A percentile compares a stretch with the other conserved stretches of the same genome.
phyloP scores from a whole-genome alignment of 2,113 vertebrate species.

The Megaptera novaeangliae region DNA sequence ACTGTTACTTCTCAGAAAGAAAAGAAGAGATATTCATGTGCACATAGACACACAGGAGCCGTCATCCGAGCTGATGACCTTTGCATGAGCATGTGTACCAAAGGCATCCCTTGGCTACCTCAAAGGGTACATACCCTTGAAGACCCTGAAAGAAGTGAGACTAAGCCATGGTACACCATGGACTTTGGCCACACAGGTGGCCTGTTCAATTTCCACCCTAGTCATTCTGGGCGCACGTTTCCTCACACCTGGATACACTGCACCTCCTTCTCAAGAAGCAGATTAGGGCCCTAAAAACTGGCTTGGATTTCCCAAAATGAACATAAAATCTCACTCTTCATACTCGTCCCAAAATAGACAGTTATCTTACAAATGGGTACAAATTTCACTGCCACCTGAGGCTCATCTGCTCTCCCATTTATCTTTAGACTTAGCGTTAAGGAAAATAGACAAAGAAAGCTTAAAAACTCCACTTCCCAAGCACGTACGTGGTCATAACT shows the following conservation, averaged over 20 bases:
- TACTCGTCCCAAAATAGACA: too few species aligned
- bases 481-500: too few species aligned
- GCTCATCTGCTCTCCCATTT: not conserved
- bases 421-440: not conserved
- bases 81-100: fast-evolving
- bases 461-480: not conserved
- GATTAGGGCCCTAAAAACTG: not conserved
- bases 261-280: not conserved
- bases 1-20: not conserved
- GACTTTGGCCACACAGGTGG: fast-evolving
- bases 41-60: fast-evolving
- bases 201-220: not conserved
- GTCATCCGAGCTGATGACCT: fast-evolving
- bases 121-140: not conserved
- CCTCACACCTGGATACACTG: not conserved
- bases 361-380: too few species aligned
- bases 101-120: not conserved
- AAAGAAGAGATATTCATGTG: too few species aligned
- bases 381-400: too few species aligned
- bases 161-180: fast-evolving
- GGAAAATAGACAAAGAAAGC: not conserved
- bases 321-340: not conserved
- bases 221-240: not conserved
- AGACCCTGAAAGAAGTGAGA: not conserved
- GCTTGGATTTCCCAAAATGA: not conserved